Evolutionary conservation across 2,113 vertebrate species (phyloP), one percentile per base, ranked within the genome.

Genomic region (Hucho hucho): DNA sequence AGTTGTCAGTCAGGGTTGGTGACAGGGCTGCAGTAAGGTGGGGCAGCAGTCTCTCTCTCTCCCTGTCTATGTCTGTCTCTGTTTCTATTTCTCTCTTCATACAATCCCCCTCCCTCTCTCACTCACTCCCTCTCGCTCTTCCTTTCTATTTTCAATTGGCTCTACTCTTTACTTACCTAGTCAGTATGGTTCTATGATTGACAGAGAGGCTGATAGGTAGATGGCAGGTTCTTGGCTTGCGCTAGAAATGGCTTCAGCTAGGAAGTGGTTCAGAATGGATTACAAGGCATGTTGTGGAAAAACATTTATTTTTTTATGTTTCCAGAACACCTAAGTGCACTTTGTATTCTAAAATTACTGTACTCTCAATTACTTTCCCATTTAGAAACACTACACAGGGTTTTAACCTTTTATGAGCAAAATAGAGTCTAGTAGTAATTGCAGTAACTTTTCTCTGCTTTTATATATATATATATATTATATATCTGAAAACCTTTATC

Each of bases 1-100:
- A 83, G 86, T 81, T 75, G 80, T 79, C 11, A 16, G 82, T 79
- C 13, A 16, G 59, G 43, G 71, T 63, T 1, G 1, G 53, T 81
- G 85, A 81, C 79, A 64, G 76, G 53, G 71, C 49, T 76, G 68
- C 72, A 58, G 69, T 70, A 24, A 64, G 81, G 76, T 18, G 9
- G 4, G 65, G n/a, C 1, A 18, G 28, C 75, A 75, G 47, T 72
- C 18, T 75, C 56, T 64, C 22, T 53, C 16, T 61, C 25, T 64
- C 29, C 6, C 6, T 24, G 58, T 65, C 73, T 53, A 1, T 25
- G 18, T 24, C 47, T 20, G 32, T 76, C 0, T 32, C 43, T 71
- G 14, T 2, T 22, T 67, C 11, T 63, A 6, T n/a, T 22, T 58
- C 47, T 49, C 46, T 49, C 2, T 49, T 13, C 9, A 11, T 43